Evolutionary conservation across 2,113 vertebrate species (phyloP).

Genomic region (Spheniscus mendiculus): DNA sequence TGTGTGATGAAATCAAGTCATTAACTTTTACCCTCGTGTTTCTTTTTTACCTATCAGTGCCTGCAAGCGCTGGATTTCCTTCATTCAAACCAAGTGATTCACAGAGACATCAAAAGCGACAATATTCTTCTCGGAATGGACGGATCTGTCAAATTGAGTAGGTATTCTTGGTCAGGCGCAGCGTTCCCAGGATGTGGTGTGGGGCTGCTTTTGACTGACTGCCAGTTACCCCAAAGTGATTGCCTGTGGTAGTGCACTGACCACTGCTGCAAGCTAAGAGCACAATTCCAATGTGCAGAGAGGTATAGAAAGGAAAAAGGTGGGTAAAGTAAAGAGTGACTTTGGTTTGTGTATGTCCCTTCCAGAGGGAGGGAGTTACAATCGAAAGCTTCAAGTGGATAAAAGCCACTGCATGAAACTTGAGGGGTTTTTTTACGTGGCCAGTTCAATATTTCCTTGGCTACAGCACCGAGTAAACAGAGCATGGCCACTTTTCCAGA

Average conservation of each 20-base stretch:
- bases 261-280: neutral
- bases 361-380: neutral
- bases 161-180: constrained; percentile 56
- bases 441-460: neutral
- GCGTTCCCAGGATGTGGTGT: neutral
- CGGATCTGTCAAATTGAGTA: constrained; percentile 96
- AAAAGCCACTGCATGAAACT: neutral
- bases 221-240: neutral
- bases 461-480: neutral
- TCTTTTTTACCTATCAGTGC: constrained; percentile 79
- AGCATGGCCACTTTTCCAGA: neutral
- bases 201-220: neutral
- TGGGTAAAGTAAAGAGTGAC: neutral
- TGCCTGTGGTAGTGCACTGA: neutral
- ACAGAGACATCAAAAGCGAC: constrained; percentile 98
- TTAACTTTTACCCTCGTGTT: neutral
- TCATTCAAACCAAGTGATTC: constrained; percentile 98
- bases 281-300: neutral
- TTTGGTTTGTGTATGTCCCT: neutral
- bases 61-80: constrained; percentile 98
- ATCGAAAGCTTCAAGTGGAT: neutral
- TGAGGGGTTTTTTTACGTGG: neutral
- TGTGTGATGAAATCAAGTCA: constrained; percentile 20
- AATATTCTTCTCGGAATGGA: constrained; percentile 99
- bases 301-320: neutral